Evolutionary conservation across 2,797 vertebrate genomes (phyloP).

Genomic region (Dicrostonyx torquatus): DNA sequence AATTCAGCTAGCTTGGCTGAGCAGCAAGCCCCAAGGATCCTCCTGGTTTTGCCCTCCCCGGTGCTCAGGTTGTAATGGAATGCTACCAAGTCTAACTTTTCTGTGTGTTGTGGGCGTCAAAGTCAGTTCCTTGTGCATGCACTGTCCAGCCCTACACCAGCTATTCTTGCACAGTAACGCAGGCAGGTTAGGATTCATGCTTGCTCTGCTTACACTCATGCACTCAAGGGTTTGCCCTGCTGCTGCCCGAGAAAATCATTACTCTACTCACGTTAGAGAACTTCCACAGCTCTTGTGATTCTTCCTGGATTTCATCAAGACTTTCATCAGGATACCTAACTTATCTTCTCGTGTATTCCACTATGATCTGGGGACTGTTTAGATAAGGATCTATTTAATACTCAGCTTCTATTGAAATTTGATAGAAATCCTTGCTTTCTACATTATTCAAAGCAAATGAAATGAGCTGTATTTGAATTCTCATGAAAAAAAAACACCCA

Average conservation of each 20-base stretch:
- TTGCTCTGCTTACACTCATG: neutral
- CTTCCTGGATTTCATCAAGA: neutral
- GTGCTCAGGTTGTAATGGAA: neutral
- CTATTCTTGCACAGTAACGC: neutral
- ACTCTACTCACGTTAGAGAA: neutral
- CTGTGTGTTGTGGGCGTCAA: neutral
- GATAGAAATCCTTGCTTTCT: slow-evolving; percentile 33
- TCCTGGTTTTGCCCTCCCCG: too few relatives aligned
- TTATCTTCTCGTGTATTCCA: neutral
- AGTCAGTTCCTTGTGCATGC: neutral
- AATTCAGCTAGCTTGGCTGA: neutral
- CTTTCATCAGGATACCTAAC: slow-evolving; percentile 1
- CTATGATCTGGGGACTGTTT: neutral
- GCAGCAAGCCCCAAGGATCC: neutral
- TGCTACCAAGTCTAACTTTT: neutral
- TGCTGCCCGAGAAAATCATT: neutral
- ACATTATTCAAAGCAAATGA: slow-evolving; percentile 2
- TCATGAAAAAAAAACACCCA: neutral
- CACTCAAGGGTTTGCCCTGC: neutral
- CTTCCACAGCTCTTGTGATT: neutral
- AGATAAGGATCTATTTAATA: slow-evolving; percentile 29
- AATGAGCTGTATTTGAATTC: slow-evolving; percentile 38
- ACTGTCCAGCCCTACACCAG: neutral
- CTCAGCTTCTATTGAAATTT: slow-evolving; percentile 23
- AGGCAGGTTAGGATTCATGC: neutral